Evolutionary conservation across 2,113 vertebrate genomes (phyloP).

Genomic region (Macquaria ambigua): DNA sequence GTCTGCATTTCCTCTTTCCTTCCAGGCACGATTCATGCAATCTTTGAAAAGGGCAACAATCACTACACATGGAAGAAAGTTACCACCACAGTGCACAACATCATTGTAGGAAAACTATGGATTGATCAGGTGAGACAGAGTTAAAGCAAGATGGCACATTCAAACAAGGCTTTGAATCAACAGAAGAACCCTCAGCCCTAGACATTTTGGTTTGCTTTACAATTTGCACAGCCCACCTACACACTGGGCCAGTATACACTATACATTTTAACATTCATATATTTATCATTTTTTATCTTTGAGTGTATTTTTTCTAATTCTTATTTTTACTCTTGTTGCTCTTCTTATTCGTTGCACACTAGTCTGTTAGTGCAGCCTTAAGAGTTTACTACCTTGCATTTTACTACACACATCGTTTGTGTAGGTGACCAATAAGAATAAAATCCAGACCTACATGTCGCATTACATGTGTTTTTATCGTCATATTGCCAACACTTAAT

Average conservation of each 20-base stretch:
- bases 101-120: slow-evolving; percentile 98
- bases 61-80: slow-evolving; percentile 99
- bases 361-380: no score
- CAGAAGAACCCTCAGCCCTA: neutral
- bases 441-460: neutral
- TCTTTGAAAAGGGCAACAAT: slow-evolving; percentile 92
- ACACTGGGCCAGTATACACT: neutral
- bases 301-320: no score
- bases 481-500: neutral
- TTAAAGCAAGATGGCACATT: neutral
- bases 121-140: slow-evolving; percentile 93
- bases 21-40: slow-evolving; percentile 94
- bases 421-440: neutral
- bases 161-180: neutral
- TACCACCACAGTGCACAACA: slow-evolving; percentile 98
- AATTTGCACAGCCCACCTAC: neutral
- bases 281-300: neutral
- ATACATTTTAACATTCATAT: neutral
- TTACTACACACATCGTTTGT: neutral
- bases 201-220: no score
- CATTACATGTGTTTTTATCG: neutral
- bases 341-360: no score
- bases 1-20: neutral
- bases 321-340: no score
- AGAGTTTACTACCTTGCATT: neutral